phyloP scores from a whole-genome alignment of 2,888 invertebrate species.

The Catocala nupta region DNA sequence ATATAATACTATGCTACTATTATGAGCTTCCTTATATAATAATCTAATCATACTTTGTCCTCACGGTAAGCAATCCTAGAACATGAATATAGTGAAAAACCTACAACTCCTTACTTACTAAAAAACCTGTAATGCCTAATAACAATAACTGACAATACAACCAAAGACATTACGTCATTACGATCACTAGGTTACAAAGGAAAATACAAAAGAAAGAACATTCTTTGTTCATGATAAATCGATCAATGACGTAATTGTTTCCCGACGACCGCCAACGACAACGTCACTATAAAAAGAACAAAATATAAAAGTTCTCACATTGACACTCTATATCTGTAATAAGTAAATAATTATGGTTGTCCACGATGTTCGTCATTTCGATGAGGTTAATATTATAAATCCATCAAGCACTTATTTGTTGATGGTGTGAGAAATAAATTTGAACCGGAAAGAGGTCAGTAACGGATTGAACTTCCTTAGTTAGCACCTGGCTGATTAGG shows the following conservation, averaged over 20 bases:
- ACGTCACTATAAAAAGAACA: constrained; percentile 13
- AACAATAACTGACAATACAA: no score
- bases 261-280: constrained; percentile 6
- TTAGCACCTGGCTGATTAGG: constrained; percentile 62
- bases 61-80: no score
- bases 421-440: constrained; percentile 56
- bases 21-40: no score
- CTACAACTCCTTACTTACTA: no score
- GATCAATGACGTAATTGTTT: not conserved
- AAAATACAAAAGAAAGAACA: no score
- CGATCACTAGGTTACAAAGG: no score
- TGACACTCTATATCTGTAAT: constrained; percentile 43
- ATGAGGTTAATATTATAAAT: constrained; percentile 59
- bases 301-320: constrained; percentile 44
- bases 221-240: not conserved
- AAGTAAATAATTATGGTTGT: constrained; percentile 41
- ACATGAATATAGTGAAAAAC: no score
- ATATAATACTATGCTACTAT: no score
- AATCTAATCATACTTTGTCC: no score
- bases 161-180: no score
- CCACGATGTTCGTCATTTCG: constrained; percentile 23
- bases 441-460: constrained; percentile 65
- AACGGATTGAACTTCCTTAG: constrained; percentile 59
- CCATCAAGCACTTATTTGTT: constrained; percentile 56
- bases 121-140: no score